These are phyloP conservation scores for Sarcophilus harrisii DNA, from an alignment of 2,797 vertebrate genomes.

Conservation along the genomic window DNA sequence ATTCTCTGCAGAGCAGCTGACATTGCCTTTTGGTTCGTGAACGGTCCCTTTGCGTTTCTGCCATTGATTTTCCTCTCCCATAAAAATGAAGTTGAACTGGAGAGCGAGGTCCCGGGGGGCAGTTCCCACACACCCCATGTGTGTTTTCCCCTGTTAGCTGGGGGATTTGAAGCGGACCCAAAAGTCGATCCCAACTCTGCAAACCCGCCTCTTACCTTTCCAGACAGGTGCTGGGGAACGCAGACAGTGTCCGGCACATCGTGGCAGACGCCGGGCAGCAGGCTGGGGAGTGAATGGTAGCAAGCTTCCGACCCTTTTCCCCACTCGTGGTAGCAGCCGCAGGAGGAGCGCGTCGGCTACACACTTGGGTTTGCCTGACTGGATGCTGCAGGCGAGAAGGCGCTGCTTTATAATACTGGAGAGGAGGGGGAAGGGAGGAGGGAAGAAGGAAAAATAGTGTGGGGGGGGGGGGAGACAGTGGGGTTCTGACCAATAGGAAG, in stretches of 20 bases:
- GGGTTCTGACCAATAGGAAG: slow-evolving; percentile 76
- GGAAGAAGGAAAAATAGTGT: neutral
- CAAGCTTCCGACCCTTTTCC: slow-evolving; percentile 33
- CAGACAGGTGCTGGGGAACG: slow-evolving; percentile 90
- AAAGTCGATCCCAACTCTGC: neutral
- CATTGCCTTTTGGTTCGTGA: neutral
- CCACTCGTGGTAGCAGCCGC: neutral
- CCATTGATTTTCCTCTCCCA: neutral
- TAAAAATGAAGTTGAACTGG: neutral
- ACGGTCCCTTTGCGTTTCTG: neutral
- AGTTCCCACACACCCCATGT: neutral
- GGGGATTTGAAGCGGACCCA: neutral
- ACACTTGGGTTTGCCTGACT: accelerated
- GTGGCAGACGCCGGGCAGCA: slow-evolving; percentile 81
- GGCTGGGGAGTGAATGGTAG: slow-evolving; percentile 24
- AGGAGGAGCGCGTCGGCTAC: accelerated
- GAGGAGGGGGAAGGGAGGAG: slow-evolving; percentile 71
- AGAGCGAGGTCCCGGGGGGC: neutral
- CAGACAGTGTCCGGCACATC: slow-evolving; percentile 92
- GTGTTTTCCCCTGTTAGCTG: neutral
- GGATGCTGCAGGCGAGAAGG: accelerated
- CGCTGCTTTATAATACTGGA: slow-evolving; percentile 14
- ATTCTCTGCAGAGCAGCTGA: neutral
- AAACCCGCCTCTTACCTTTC: slow-evolving; percentile 90
- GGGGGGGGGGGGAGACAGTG: slow-evolving; percentile 68